Evolutionary conservation across 2,888 invertebrate genomes (phyloP), one percentile per base, ranked within the genome.

Genomic region (Elegia similella): DNA sequence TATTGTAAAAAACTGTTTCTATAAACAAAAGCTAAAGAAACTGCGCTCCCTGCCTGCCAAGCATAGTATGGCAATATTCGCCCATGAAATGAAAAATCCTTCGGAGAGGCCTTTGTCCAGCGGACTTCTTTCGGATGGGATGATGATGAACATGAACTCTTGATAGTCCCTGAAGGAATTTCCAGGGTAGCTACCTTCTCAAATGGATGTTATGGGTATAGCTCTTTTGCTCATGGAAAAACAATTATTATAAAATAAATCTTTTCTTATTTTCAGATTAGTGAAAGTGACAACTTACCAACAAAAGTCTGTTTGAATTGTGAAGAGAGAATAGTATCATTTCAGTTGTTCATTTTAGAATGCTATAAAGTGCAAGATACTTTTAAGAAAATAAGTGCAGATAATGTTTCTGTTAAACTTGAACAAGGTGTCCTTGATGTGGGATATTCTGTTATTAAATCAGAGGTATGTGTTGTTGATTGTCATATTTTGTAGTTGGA

Each of bases 301-400:
- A 86, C 88, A 42, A 87, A 75, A 66, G 80, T 90, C 56, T 91
- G 91, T 63, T 62, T 88, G 13, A 83, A 81, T 59, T 91, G 91
- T 75, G 89, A 90, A 73, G 90, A 90, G 61, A 91, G 82, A 71
- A 79, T 91, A 71, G 76, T 89, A n/a, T 80, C 86, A 34, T 88
- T 90, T 66, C 85, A 90, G 68, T 65, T 88, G 53, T 91, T 86
- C 79, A 72, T 88, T 44, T 68, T 88, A 62, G 88, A 91, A 71
- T 90, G 90, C 65, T 81, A 79, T 59, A 88, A 86, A 71, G 78
- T 78, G 38, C 90, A 91, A 68, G 86, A 88, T 50, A 72, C 69
- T 57, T 68, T 88, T 34, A 81, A 77, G 58, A 77, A 75, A 60
- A 68, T 83, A 67, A 78, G 62, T 72, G 65, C 73, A 61, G 80